Evolutionary conservation across 2,797 vertebrate species (phyloP).

Genomic region (Enteromius fasciolatus): DNA sequence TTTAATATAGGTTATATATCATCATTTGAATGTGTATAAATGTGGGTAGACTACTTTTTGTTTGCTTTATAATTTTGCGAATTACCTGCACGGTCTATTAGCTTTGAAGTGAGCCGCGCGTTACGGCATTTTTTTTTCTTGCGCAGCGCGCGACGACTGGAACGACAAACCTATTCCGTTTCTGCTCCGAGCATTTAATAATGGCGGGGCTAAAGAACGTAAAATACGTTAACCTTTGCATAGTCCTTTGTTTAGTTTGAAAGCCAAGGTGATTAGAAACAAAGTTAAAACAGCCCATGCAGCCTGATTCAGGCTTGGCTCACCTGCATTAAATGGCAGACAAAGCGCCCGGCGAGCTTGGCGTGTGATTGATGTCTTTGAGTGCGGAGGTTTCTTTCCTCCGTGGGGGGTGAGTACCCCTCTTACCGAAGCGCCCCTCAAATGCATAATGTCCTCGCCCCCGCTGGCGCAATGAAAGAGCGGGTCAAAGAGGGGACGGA

Average conservation of each 20-base stretch:
- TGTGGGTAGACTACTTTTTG: background rate
- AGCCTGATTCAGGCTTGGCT: slow-evolving; percentile 4
- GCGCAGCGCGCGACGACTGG: background rate
- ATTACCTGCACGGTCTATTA: background rate
- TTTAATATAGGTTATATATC: background rate
- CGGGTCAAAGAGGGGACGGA: slow-evolving; percentile 55
- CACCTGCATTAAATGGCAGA: slow-evolving; percentile 41
- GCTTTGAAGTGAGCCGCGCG: background rate
- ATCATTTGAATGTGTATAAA: background rate
- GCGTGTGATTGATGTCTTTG: slow-evolving; percentile 49
- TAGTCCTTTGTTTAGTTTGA: slow-evolving; percentile 6
- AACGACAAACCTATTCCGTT: background rate
- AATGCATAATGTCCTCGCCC: slow-evolving; percentile 49
- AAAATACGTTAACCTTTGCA: background rate
- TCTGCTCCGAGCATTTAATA: background rate
- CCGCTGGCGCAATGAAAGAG: slow-evolving; percentile 47
- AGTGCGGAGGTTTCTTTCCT: slow-evolving; percentile 40
- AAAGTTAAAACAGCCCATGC: slow-evolving; percentile 11
- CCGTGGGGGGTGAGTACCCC: slow-evolving; percentile 38
- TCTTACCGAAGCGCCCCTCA: slow-evolving; percentile 39
- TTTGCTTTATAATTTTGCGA: background rate
- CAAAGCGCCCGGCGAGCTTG: slow-evolving; percentile 39
- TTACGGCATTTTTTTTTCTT: background rate
- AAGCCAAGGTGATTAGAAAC: slow-evolving; percentile 28
- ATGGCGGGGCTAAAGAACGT: background rate